Evolutionary conservation across 2,888 invertebrate species (phyloP), one percentile per base, ranked within the genome.

Genomic region (Caenorhabditis panamensis): DNA sequence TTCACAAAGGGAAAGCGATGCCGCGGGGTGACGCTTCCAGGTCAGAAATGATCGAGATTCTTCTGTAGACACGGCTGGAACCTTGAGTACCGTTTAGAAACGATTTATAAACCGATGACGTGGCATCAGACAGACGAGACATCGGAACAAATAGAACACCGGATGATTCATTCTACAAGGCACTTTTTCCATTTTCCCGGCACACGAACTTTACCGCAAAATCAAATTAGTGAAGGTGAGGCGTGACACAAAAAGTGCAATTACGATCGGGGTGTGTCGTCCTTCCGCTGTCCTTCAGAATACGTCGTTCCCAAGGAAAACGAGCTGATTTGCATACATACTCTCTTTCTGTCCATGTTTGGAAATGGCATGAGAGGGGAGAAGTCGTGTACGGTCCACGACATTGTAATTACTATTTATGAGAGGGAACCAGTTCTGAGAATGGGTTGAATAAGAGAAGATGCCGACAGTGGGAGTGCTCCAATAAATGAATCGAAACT

Each of bases 371-470:
- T n/a, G 37, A 22, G 20, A 3, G 49, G 20, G 49, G 49, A 11
- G 22, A 49, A 41, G 49, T 37, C 36, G n/a, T n/a, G 54, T 68
- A 59, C 68, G 58, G 68, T 68, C 68, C 51, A 58, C 5, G 61
- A 6, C 41, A 62, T 62, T 63, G 72, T 72, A 72, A 72, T 72
- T 72, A 72, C 63, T 72, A 72, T 71, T 71, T 71, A 62, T 9
- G 31, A 31, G 31, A 31, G 61, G 54, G 56, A 72, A 72, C 72
- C 54, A 63, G 72, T 72, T 72, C 26, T 51, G 16, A 41, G 69
- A 31, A 31, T 31, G 31, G 31, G 31, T 31, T 6, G 31, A 31
- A 4, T 22, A 16, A 54, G 18, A 26, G 5, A 5, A 6, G 44
- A n/a, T 3, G 44, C 13, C 3, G 2, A 8, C 44, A 44, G 18